Evolutionary conservation across 2,888 invertebrate species (phyloP).

Genomic region (Carabus problematicus): DNA sequence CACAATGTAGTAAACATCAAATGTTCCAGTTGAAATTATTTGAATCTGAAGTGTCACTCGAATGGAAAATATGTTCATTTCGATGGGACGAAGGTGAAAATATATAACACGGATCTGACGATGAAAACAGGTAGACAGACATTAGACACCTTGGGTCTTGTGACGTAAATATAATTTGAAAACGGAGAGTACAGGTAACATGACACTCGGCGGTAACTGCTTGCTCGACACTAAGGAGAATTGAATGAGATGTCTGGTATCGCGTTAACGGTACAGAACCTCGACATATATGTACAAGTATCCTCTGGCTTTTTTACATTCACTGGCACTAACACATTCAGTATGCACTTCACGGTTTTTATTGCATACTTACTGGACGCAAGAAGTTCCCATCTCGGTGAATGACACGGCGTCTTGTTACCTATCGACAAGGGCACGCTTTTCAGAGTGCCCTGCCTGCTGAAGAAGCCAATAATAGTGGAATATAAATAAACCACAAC

Average conservation of each 20-base stretch:
- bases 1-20: too few relatives aligned
- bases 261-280: conserved; percentile 10
- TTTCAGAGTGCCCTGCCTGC: too few relatives aligned
- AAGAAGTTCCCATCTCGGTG: not conserved
- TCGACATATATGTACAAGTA: conserved; percentile 10
- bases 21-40: too few relatives aligned
- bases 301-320: not conserved
- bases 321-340: conserved; percentile 6
- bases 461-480: too few relatives aligned
- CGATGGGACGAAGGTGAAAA: conserved; percentile 10
- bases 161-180: conserved; percentile 26
- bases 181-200: not conserved
- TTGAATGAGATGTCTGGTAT: conserved; percentile 24
- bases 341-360: conserved; percentile 18
- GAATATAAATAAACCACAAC: too few relatives aligned
- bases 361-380: conserved; percentile 10
- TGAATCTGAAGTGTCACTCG: too few relatives aligned
- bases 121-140: too few relatives aligned
- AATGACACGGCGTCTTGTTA: conserved; percentile 27
- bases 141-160: not conserved
- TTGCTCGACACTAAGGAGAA: conserved; percentile 16
- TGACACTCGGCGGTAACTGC: conserved; percentile 20
- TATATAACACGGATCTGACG: too few relatives aligned
- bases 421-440: not conserved
- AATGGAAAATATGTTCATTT: conserved; percentile 18